These are phyloP conservation scores for Esox niger DNA, from an alignment of 2,113 vertebrate genomes.

Conservation along the genomic window DNA sequence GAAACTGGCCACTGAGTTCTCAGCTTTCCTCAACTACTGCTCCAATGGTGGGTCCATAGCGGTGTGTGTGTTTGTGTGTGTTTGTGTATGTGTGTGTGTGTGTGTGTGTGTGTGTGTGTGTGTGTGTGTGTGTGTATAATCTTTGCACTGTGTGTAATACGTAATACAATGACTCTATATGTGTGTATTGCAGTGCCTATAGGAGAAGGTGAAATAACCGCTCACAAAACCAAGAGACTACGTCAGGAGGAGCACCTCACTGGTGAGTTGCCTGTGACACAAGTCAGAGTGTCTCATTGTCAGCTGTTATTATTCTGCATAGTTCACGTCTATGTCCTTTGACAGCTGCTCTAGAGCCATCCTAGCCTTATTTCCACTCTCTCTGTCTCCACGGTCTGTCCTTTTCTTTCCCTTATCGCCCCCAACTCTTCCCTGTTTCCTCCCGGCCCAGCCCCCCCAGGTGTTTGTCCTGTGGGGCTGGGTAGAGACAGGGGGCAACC, in stretches of 20 bases:
- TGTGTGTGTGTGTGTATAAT: background rate
- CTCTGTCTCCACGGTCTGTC: slow-evolving; percentile 11
- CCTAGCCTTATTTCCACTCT: slow-evolving; percentile 25
- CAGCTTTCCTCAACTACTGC: slow-evolving; percentile 76
- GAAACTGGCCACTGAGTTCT: slow-evolving; percentile 83
- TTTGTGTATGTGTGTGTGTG: background rate
- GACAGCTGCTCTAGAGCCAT: too few species aligned
- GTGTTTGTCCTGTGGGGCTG: slow-evolving; percentile 27
- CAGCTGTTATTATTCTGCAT: background rate
- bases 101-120: background rate
- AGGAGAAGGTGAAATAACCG: background rate
- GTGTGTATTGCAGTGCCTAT: background rate
- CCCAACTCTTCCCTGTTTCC: slow-evolving; percentile 6
- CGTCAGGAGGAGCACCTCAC: slow-evolving; percentile 51
- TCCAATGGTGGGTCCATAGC: slow-evolving; percentile 66
- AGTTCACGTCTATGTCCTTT: background rate
- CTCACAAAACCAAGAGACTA: slow-evolving; percentile 55
- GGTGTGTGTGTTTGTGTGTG: background rate
- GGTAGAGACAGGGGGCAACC: slow-evolving; percentile 38
- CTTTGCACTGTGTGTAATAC: background rate
- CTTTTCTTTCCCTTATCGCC: background rate
- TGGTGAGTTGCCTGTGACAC: slow-evolving; percentile 29
- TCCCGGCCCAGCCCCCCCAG: slow-evolving; percentile 27
- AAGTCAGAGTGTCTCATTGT: background rate
- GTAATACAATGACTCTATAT: background rate